Base-by-base conservation (phyloP, 2,797 vertebrate species). In the Nothura maculosa region DNA sequence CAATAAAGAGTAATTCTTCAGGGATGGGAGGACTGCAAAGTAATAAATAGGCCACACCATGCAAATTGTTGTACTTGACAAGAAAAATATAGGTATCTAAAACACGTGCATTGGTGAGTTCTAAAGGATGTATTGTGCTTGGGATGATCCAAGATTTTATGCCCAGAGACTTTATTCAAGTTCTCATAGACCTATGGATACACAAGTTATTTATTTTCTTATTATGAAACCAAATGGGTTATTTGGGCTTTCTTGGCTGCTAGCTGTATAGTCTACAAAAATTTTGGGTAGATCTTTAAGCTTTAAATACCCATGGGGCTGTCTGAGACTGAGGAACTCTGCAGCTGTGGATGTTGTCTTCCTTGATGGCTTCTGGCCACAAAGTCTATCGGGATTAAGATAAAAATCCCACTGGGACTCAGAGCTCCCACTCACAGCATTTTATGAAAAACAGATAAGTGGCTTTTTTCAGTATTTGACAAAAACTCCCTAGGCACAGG, bases 401-500 rank as follows among this genome's bases (percentile, higher is more conserved):
- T 77, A 69, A 66, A 85, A 92, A 79, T 69, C 66, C 78, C 81
- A 69, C 50, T 38, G 32, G 66, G 66, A 54, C 54, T 50, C 48
- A 25, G 48, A 50, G 24, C 48, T 50, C 48, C 48, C 48, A 50
- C 34, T 78, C 64, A 43, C 69, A 63, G 42, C 38, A 22, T 75
- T 25, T 81, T 66, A 62, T 2, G 72, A 60, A 86, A 73, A 24
- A 0, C 62, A 85, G 28, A 30, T 21, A 21, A 77, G 62, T 72
- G 63, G 69, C 52, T 79, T 79, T 50, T 60, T 43, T 67, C 72
- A 52, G 47, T 34, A 50, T 66, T 25, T 82, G 52, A 82, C 38
- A 73, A 27, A n/a, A 85, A 92, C 74, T 86, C 72, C 84, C 48
- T 43, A 61, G 84, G 68, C 72, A 55, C 52, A 77, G 78, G 7